Base-by-base conservation (phyloP, 2,888 invertebrate species). In the Ormyrus pomaceus region DNA sequence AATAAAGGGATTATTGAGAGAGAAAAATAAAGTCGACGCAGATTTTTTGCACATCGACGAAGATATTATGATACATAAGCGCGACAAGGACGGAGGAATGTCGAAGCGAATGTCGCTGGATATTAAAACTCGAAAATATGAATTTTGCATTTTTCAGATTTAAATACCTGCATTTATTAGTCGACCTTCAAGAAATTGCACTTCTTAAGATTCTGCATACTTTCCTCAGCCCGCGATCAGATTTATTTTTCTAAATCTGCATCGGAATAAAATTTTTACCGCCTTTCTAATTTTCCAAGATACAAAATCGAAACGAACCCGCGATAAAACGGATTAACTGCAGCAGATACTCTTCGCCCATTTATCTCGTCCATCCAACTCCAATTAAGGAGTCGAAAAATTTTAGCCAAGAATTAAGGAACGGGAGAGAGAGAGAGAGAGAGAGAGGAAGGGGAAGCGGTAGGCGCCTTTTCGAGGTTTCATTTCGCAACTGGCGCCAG, bases 391-490 rank as follows among this genome's bases (percentile, higher is more conserved):
- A 19, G 19, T 19, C 19, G 19, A 19, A 19, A 19, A 10, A 46
- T 51, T 13, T 13, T n/a, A 50, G 34, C 6, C 11, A n/a, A 70
- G 48, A 59, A 59, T 70, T 58, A 11, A 10, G 9, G 50, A 10
- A 11, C 4, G n/a, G 64, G 77, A 34, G 46, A 19, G 19, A 19
- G 19, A 19, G 19, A 19, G 19, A 19, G 19, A 19, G 19, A 19
- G 19, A 19, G 19, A 19, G 19, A 19, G 19, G 19, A 19, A 19
- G 19, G 19, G 58, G 9, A n/a, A 10, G 19, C 34, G 53, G 51
- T 48, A 46, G 48, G 72, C 70, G 72, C 82, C 82, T 85, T 85
- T 85, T 84, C 81, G 82, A 77, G 84, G 84, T 86, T 86, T 86
- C 85, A 87, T 87, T 86, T 87, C 55, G 53, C 82, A 80, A 77